Conservation (phyloP, 2,797 vertebrate species). For the Spheniscus humboldti region DNA sequence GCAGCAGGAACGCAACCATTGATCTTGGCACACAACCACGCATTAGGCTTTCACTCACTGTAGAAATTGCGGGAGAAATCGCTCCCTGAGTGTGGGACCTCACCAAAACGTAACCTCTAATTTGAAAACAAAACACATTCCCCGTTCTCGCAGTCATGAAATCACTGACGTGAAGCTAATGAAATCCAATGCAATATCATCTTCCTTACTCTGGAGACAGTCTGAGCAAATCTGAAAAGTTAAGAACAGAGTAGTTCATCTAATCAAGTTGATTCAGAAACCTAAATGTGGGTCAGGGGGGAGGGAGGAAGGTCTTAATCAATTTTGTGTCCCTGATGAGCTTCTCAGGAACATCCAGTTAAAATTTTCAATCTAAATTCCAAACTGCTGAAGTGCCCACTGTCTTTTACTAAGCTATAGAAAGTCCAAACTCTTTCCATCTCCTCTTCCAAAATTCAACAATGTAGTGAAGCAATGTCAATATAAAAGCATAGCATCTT, state of each 20-base stretch:
- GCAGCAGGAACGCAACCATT: not conserved
- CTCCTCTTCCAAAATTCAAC: not conserved
- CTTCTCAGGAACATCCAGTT: not conserved
- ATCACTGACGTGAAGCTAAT: not conserved
- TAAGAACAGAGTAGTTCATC: not conserved
- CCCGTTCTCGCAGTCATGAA: not conserved
- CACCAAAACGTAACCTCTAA: not conserved
- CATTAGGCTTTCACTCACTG: not conserved
- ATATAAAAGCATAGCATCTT: not conserved
- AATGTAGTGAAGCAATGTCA: not conserved
- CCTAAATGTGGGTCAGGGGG: not conserved
- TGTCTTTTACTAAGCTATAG: not conserved
- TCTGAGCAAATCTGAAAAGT: conserved; percentile 17
- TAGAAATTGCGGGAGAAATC: not conserved
- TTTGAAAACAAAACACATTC: not conserved
- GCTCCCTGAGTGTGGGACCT: not conserved
- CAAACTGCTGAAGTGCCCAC: not conserved
- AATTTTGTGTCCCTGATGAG: not conserved
- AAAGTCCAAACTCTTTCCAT: not conserved
- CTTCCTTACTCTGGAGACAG: not conserved
- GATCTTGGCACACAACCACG: not conserved
- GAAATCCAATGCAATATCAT: not conserved
- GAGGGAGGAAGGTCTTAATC: not conserved
- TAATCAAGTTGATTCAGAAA: conserved; percentile 16
- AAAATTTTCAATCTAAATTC: conserved; percentile 23